These are phyloP conservation scores for Spea multiplicata DNA, from an alignment of 2,113 vertebrate genomes.

Conservation along the genomic window DNA sequence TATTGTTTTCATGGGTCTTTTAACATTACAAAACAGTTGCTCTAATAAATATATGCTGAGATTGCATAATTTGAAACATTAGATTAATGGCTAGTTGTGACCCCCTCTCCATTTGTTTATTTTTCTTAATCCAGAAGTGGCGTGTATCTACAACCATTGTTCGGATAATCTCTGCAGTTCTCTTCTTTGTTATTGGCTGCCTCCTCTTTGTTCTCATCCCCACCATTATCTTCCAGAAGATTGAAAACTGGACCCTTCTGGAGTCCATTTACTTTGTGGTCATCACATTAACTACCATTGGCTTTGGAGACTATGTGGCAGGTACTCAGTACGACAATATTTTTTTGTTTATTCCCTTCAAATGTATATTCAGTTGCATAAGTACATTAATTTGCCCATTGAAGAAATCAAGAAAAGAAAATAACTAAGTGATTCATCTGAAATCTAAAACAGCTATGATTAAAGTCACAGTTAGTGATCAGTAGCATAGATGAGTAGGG, in stretches of 20 bases:
- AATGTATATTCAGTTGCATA: background rate
- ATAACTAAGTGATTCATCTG: no score
- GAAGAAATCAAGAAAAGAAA: no score
- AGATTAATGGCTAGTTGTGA: background rate
- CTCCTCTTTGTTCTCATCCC: constrained; percentile 84
- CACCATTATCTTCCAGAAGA: constrained; percentile 74
- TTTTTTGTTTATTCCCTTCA: background rate
- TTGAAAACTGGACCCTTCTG: constrained; percentile 78
- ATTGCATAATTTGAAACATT: no score
- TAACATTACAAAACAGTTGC: no score
- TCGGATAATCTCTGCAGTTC: constrained; percentile 77
- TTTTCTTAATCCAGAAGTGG: constrained; percentile 66
- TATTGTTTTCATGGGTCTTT: no score
- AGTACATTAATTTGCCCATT: no score
- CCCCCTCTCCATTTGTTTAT: background rate
- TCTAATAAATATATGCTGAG: no score
- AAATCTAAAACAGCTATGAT: no score
- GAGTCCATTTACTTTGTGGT: constrained; percentile 87
- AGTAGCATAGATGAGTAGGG: no score
- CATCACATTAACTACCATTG: constrained; percentile 86
- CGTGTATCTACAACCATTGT: constrained; percentile 77
- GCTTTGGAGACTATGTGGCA: constrained; percentile 87
- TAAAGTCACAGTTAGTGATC: no score
- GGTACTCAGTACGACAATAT: constrained; percentile 58
- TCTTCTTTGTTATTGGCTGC: constrained; percentile 85